Percentiles rank a stretch among this genome's conserved stretches.
Conservation (phyloP, 2,113 vertebrate species). For the Misgurnus mizolepis region DNA sequence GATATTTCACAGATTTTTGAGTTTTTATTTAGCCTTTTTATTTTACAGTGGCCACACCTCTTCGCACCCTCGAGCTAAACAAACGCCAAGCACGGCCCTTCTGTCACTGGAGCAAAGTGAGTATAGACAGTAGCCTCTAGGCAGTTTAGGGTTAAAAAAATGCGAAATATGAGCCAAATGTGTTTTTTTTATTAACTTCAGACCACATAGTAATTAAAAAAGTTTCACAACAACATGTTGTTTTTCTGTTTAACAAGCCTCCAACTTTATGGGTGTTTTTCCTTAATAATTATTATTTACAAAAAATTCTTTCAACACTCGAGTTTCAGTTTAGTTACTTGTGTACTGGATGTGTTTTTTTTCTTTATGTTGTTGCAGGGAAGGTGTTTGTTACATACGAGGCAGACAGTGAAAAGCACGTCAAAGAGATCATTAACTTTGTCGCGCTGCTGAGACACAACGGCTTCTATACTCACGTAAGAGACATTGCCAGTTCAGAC, state of each 20-base stretch:
- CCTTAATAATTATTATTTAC: too few species aligned
- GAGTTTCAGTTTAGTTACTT: background rate
- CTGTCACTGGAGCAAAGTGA: constrained; percentile 78
- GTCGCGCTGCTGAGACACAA: constrained; percentile 78
- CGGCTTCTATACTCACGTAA: constrained; percentile 78
- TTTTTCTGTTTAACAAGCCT: background rate
- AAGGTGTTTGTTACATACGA: constrained; percentile 79
- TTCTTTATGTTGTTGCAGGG: constrained; percentile 58
- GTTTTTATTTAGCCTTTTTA: background rate
- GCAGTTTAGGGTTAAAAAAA: background rate
- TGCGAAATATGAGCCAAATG: background rate
- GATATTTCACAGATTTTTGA: background rate
- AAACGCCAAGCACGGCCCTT: constrained; percentile 49
- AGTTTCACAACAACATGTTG: background rate
- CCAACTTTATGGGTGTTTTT: too few species aligned
- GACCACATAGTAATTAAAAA: background rate
- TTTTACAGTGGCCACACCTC: constrained; percentile 42
- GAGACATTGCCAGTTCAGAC: constrained; percentile 28
- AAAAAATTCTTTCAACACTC: background rate
- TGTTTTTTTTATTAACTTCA: background rate
- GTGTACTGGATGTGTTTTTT: background rate
- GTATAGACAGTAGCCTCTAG: constrained; percentile 32
- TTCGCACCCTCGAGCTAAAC: constrained; percentile 55
- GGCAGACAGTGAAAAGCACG: constrained; percentile 76
- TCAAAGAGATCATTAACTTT: constrained; percentile 80